These are phyloP conservation scores for Tetragnatha versicolor DNA, from an alignment of 1,140 invertebrate species.

Conservation along the genomic window DNA sequence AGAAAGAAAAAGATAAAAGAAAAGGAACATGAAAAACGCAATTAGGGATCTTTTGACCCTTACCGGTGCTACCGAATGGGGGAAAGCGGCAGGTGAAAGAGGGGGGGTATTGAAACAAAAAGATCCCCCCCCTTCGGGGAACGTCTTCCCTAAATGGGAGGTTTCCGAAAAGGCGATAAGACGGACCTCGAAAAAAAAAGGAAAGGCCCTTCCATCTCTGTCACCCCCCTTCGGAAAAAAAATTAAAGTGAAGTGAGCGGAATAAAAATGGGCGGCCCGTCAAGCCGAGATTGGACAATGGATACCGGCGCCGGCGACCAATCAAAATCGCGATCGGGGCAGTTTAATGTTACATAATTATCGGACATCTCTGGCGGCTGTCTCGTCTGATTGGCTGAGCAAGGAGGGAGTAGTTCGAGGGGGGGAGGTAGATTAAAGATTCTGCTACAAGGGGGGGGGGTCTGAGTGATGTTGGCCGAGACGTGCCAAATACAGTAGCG, in stretches of 20 bases:
- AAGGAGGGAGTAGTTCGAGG: conserved; percentile 11
- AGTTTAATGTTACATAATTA: conserved; percentile 55
- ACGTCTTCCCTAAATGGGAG: conserved; percentile 15
- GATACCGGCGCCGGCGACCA: conserved; percentile 30
- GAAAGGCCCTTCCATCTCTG: not conserved
- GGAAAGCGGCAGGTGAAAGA: not conserved
- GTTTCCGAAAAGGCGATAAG: conserved; percentile 20
- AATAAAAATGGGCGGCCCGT: conserved; percentile 33
- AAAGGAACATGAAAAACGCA: conserved; percentile 43
- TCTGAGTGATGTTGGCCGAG: conserved; percentile 44
- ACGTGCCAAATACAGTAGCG: conserved; percentile 54
- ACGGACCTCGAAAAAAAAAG: no score
- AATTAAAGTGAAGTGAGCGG: conserved; percentile 18
- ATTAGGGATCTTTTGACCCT: conserved; percentile 51
- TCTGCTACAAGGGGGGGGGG: not conserved
- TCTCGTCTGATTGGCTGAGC: conserved; percentile 32
- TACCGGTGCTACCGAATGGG: conserved; percentile 37
- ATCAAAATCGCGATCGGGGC: conserved; percentile 12
- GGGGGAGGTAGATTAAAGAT: not conserved
- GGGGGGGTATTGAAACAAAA: conserved; percentile 15
- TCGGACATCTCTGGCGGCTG: conserved; percentile 7
- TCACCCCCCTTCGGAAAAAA: not conserved
- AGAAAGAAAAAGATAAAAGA: conserved; percentile 2
- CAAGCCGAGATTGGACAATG: conserved; percentile 50
- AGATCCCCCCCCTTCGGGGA: conserved; percentile 1